A percentile compares a stretch with the other conserved stretches of the same genome.
Conservation (phyloP, 2,888 invertebrate genomes). For the Diogma glabrata region DNA sequence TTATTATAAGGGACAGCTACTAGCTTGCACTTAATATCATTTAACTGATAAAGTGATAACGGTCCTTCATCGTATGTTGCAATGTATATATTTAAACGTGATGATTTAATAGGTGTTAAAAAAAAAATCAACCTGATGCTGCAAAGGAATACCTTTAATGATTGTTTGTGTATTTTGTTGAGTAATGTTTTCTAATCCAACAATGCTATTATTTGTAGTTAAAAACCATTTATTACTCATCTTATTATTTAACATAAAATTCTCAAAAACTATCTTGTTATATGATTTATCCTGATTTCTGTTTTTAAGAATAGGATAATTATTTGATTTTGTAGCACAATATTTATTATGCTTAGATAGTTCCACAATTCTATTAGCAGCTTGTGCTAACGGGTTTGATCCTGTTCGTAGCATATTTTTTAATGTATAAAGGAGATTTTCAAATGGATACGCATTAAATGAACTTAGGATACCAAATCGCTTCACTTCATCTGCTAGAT, state of each 20-base stretch:
- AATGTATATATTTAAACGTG: neutral
- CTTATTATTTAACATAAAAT: neutral
- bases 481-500: neutral
- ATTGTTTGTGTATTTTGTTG: too few species aligned
- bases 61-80: neutral
- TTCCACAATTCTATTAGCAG: slow-evolving; percentile 18
- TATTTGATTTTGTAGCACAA: neutral
- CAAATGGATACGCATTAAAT: slow-evolving; percentile 1
- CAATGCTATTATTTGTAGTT: neutral
- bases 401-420: slow-evolving; percentile 19
- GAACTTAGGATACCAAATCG: neutral
- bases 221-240: neutral
- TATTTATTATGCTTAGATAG: neutral
- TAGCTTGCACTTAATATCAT: too few species aligned
- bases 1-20: neutral
- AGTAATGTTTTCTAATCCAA: too few species aligned
- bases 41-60: neutral
- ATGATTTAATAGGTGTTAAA: neutral
- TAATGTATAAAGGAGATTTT: slow-evolving; percentile 20
- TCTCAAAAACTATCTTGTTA: neutral
- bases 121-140: neutral
- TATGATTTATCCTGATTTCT: neutral
- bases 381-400: slow-evolving; percentile 19
- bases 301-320: neutral
- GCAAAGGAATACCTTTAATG: neutral